A percentile compares a stretch with the other conserved stretches of the same genome.
phyloP scores from a whole-genome alignment of 23 tunicate species.

The Corella eumyota region DNA sequence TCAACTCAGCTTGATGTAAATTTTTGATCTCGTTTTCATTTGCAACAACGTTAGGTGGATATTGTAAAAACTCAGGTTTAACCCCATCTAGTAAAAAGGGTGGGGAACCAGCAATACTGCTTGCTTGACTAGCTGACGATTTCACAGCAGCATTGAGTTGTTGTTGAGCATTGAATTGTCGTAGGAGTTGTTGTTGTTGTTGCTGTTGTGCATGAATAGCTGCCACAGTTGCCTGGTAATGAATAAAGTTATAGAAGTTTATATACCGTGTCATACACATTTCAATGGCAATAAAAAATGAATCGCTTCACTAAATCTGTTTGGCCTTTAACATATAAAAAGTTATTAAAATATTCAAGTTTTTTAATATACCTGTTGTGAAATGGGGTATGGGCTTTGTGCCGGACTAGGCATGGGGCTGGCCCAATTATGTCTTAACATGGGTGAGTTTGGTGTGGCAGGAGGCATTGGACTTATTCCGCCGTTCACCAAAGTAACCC shows the following conservation, averaged over 20 bases:
- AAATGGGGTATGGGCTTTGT: conserved; percentile 70
- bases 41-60: too few species aligned
- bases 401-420: conserved; percentile 65
- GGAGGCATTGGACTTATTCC: conserved; percentile 32
- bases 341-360: too few species aligned
- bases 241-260: neutral
- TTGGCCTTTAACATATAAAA: too few species aligned
- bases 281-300: too few species aligned
- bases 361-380: conserved; percentile 61
- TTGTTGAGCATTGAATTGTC: conserved; percentile 50
- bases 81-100: conserved; percentile 1
- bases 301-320: too few species aligned
- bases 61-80: too few species aligned
- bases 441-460: conserved; percentile 25
- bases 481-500: conserved; percentile 29
- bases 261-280: too few species aligned
- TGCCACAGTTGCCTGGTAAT: conserved; percentile 31
- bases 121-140: conserved; percentile 28
- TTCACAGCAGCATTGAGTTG: conserved; percentile 16
- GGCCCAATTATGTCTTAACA: conserved; percentile 15
- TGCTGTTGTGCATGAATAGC: conserved; percentile 67
- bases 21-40: too few species aligned
- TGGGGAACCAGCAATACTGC: conserved; percentile 39
- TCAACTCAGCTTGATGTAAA: too few species aligned
- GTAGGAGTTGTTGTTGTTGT: conserved; percentile 25